phyloP scores from a whole-genome alignment of 2,888 invertebrate genomes.

The Pomacea canaliculata region DNA sequence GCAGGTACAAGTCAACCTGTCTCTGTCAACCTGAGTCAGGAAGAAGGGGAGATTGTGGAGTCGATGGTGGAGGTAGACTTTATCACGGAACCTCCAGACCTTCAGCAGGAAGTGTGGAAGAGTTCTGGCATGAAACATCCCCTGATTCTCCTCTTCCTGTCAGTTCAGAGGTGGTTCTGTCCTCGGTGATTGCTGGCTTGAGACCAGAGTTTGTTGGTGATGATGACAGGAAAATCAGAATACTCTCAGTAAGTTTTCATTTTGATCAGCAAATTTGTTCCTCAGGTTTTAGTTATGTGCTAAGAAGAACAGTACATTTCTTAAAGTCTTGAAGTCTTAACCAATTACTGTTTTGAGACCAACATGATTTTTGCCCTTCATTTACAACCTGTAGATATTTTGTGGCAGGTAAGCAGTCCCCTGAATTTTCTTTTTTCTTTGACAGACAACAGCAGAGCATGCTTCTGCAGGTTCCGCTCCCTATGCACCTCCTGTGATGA shows the following conservation, averaged over 20 bases:
- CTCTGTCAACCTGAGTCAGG: neutral
- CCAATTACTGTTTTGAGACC: too few species aligned
- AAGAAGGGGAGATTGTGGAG: slow-evolving; percentile 2
- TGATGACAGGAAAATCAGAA: neutral
- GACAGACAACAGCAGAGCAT: too few species aligned
- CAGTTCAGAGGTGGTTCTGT: neutral
- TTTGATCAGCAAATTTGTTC: too few species aligned
- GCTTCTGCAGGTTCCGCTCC: neutral
- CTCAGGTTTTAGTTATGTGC: too few species aligned
- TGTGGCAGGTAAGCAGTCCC: too few species aligned
- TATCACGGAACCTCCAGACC: neutral
- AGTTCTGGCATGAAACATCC: neutral
- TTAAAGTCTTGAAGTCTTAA: too few species aligned
- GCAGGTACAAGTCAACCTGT: too few species aligned
- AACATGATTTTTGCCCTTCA: too few species aligned
- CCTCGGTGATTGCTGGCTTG: neutral
- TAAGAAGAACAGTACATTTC: too few species aligned
- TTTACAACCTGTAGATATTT: too few species aligned
- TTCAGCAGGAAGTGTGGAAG: neutral
- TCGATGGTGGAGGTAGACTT: neutral
- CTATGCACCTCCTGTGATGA: slow-evolving; percentile 11
- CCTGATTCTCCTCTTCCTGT: neutral
- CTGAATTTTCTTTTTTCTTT: too few species aligned
- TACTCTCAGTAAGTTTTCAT: too few species aligned
- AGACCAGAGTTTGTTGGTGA: neutral